A percentile compares a stretch with the other conserved stretches of the same genome.
Conservation (phyloP, 2,113 vertebrate species). For the Ammodytes marinus region DNA sequence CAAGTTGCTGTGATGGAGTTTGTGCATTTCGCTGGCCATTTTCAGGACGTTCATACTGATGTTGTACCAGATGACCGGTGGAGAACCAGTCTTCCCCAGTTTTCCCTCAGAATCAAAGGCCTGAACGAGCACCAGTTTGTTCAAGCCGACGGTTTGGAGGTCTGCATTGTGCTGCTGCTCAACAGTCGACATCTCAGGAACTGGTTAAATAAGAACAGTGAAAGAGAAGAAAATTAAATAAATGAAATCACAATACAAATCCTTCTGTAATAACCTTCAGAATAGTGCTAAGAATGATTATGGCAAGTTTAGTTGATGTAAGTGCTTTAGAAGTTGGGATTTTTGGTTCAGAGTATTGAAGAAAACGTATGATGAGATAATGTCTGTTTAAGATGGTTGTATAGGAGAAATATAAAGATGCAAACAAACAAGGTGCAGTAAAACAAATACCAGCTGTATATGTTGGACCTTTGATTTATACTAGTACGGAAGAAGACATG, state of each 20-base stretch:
- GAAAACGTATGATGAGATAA: too few relatives aligned
- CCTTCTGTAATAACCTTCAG: too few relatives aligned
- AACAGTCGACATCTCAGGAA: slow-evolving; percentile 70
- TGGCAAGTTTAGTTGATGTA: too few relatives aligned
- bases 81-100: not conserved
- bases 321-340: too few relatives aligned
- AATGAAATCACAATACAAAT: not conserved
- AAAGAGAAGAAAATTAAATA: not conserved
- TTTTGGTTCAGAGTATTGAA: too few relatives aligned
- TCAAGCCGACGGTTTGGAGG: slow-evolving; percentile 54
- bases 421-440: too few relatives aligned
- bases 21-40: slow-evolving; percentile 77
- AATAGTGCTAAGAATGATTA: too few relatives aligned
- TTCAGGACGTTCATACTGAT: slow-evolving; percentile 36
- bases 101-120: slow-evolving; percentile 39
- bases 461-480: too few relatives aligned
- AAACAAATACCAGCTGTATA: too few relatives aligned
- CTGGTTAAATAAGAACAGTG: slow-evolving; percentile 40
- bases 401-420: too few relatives aligned
- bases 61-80: slow-evolving; percentile 66
- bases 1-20: slow-evolving; percentile 74
- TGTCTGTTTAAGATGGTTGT: too few relatives aligned
- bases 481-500: too few relatives aligned
- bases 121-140: slow-evolving; percentile 68
- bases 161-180: slow-evolving; percentile 70